Conservation (phyloP, 2,888 invertebrate genomes). For the Spisula subtruncata region DNA sequence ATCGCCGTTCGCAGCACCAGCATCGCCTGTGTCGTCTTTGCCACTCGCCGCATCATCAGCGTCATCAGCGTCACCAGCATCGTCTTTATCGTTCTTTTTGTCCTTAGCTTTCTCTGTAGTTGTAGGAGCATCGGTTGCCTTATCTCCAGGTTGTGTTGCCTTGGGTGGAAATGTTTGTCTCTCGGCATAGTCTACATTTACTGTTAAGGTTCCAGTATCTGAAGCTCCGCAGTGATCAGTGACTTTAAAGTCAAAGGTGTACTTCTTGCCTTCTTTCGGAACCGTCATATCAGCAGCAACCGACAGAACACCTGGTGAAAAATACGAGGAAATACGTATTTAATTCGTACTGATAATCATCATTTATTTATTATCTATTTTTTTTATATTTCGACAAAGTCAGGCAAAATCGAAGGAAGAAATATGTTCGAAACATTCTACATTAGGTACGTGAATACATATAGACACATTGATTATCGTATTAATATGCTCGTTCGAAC, state of each 20-base stretch:
- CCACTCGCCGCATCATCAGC: too few relatives aligned
- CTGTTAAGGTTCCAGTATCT: conserved; percentile 31
- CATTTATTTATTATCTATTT: background rate
- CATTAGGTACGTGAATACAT: background rate
- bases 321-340: background rate
- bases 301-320: background rate
- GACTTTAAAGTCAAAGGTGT: conserved; percentile 49
- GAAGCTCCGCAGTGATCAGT: conserved; percentile 41
- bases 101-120: background rate
- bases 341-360: background rate
- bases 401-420: background rate
- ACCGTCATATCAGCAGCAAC: conserved; percentile 43
- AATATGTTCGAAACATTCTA: too few relatives aligned
- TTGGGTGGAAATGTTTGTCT: conserved; percentile 32
- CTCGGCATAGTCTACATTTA: conserved; percentile 33
- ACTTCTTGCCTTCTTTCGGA: conserved; percentile 34
- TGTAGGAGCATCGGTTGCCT: background rate
- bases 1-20: background rate
- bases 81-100: background rate
- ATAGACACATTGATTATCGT: background rate
- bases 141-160: background rate
- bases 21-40: background rate
- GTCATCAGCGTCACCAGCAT: too few relatives aligned
- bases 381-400: too few relatives aligned
- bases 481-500: too few relatives aligned